Evolutionary conservation across 2,888 invertebrate genomes (phyloP), one percentile per base, ranked within the genome.

Genomic region (Sesamia inferens): DNA sequence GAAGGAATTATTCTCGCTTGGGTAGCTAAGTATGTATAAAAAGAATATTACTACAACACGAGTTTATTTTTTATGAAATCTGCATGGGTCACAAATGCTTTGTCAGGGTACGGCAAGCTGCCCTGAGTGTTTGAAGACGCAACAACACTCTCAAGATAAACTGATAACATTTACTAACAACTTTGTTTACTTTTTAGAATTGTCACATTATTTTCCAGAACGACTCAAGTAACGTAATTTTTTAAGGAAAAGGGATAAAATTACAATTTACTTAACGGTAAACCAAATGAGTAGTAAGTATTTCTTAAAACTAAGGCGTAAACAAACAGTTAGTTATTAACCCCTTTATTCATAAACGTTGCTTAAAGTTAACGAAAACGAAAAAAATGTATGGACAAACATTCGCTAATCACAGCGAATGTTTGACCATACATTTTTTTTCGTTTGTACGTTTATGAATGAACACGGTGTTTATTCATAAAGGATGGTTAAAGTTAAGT

Each of bases 231-330:
- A 39, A 39, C 16, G 63, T 5, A 0, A 0, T 0, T 13, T 31
- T 68, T 69, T 54, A 63, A 24, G 65, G 65, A 72, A 76, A 64
- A 42, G 1, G 14, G 2, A 48, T 22, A 3, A 24, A 13, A 65
- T 44, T 44, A 24, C 16, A 16, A 58, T 0, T 14, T 31, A 47
- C 13, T 31, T 78, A 72, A 24, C 13, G 5, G 54, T 16, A 51
- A 78, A 63, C n/a, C 51, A 47, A 63, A 74, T 70, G 65, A 79
- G 39, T 58, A 5, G 31, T 39, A 55, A 5, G 24, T n/a, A 11
- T 8, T 82, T 78, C 62, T 69, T 80, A 73, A 64, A 80, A 79
- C 74, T 75, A 71, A 58, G 42, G 68, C 68, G 54, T 58, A 65
- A 66, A 68, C 80, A 71, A 59, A 63, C 31, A 51, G 11, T 69